Evolutionary conservation across 2,797 vertebrate genomes (phyloP).

Genomic region (Melanogrammus aeglefinus): DNA sequence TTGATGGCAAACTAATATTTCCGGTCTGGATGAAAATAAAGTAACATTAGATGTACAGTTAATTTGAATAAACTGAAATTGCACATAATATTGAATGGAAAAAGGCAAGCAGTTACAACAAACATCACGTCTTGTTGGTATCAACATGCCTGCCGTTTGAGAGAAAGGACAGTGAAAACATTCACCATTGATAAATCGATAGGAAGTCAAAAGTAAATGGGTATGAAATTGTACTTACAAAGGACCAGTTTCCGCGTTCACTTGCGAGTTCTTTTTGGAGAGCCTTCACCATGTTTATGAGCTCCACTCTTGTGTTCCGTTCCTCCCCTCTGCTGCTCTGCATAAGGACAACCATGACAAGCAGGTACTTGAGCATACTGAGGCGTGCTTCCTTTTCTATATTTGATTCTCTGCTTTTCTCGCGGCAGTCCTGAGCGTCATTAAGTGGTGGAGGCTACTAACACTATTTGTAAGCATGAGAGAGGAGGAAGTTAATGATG

Average conservation of each 20-base stretch:
- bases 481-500: background rate
- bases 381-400: background rate
- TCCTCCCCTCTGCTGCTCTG: background rate
- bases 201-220: background rate
- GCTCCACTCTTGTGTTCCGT: background rate
- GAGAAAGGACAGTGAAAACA: background rate
- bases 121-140: background rate
- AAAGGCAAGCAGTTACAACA: background rate
- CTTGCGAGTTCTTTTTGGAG: background rate
- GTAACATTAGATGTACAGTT: background rate
- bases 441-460: background rate
- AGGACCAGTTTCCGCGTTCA: background rate
- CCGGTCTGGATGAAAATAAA: background rate
- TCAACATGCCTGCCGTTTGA: background rate
- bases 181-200: background rate
- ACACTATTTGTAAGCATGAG: background rate
- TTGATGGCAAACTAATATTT: background rate
- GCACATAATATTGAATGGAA: background rate
- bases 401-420: background rate
- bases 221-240: background rate
- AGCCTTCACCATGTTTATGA: accelerated
- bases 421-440: background rate
- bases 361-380: background rate
- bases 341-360: background rate
- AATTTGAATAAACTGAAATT: background rate